Percentiles rank a stretch among this genome's conserved stretches.
These are phyloP conservation scores for Ceuthmochares aereus DNA, from an alignment of 2,113 vertebrate species.

Conservation along the genomic window DNA sequence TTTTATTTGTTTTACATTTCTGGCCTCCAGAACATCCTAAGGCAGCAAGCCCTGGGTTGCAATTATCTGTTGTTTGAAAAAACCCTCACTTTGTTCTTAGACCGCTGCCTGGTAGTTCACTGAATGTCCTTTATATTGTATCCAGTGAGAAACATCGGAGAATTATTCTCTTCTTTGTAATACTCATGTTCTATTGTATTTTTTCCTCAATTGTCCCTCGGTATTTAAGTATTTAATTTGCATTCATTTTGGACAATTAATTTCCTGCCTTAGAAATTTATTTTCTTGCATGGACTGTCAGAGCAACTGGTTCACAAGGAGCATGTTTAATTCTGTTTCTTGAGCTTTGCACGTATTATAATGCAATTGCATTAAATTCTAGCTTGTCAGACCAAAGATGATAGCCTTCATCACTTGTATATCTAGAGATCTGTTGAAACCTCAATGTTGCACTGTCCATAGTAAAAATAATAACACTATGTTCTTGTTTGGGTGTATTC, in stretches of 20 bases:
- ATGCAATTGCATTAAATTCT: not conserved
- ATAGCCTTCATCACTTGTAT: not conserved
- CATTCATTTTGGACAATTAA: not conserved
- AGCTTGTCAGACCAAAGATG: not conserved
- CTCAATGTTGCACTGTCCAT: not conserved
- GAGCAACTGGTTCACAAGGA: not conserved
- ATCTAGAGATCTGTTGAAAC: not conserved
- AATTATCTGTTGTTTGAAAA: not conserved
- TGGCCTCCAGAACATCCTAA: not conserved
- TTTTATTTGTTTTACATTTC: not conserved
- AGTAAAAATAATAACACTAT: not conserved
- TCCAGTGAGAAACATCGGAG: not conserved
- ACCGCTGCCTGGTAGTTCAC: not conserved
- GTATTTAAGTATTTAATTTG: not conserved
- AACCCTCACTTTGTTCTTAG: not conserved
- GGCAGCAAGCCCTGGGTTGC: not conserved
- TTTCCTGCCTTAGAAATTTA: not conserved
- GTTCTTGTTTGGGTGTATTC: not conserved
- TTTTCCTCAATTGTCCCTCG: not conserved
- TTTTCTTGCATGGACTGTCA: not conserved
- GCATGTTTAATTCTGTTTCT: not conserved
- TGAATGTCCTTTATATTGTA: not conserved
- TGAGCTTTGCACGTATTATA: not conserved
- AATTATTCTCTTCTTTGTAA: not conserved
- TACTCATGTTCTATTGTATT: not conserved